Base-by-base conservation (phyloP, 2,797 vertebrate species). In the Lagodon rhomboides region DNA sequence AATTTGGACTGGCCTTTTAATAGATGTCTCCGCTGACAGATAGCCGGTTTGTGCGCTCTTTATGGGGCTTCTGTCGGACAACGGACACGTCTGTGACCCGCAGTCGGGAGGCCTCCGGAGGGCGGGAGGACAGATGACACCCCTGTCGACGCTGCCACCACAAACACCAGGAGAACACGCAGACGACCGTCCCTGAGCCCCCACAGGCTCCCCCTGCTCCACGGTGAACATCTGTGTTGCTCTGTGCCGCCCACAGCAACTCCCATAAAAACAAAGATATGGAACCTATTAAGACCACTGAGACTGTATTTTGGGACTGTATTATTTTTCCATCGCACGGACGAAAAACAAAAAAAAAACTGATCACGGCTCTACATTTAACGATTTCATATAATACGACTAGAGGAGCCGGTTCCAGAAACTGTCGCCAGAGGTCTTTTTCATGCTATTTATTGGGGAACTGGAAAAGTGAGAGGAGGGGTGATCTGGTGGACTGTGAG, bases 91-190 rank as follows among this genome's bases (percentile, higher is more conserved):
- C 66, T 74, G 80, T 68, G 80, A 80, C 63, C 72, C 22, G 68
- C 58, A 76, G 56, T 62, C 60, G 47, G 72, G 69, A 77, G 72
- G 76, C 54, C 54, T 50, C 65, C 0, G 5, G 64, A 41, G 68
- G 84, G 76, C 38, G 5, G 80, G 49, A 68, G 85, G 77, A 82
- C 79, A 69, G 79, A 86, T 85, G 86, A 85, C 82, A 85, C 66
- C 75, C 77, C 84, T 89, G 90, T 92, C 89, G 88, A 44, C 85
- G 23, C 87, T n/a, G 58, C 80, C 59, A 8, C 87, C 88, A 25
- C 90, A 80, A 82, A 88, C 82, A 60, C 84, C 73, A 64, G 53
- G 74, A 80, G 73, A 84, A 83, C 71, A 82, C 59, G 27, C 81
- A 75, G 77, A 25, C 38, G 34, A 73, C 67, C 25, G 12, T 75